Base-by-base conservation (phyloP, 2,888 invertebrate species). In the Melinopterus prodromus region DNA sequence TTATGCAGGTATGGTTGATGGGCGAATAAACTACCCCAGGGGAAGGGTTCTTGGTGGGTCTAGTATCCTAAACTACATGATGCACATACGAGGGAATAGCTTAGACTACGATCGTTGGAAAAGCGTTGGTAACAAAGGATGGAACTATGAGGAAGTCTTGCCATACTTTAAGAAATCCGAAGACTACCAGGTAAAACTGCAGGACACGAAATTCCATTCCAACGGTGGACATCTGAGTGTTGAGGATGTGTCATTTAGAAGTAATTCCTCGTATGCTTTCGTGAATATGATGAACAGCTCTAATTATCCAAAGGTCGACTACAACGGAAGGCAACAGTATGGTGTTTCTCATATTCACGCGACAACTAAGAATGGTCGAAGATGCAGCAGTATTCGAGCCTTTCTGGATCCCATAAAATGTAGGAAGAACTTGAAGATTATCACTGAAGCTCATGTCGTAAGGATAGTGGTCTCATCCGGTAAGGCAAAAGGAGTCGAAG, bases 61-160 rank as follows among this genome's bases (percentile, higher is more conserved):
- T 0, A 84, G 84, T 9, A 84, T 85, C 5, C 85, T 87, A 26
- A 87, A 87, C 80, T 86, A 86, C 81, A 92, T 92, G 92, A 90
- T 91, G 82, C 92, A 92, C 85, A 90, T 91, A 0, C 88, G 93
- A 78, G 92, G 92, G 0, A 91, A 92, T 85, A 92, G 92, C 2
- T 89, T 90, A 16, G 95, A 96, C 85, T 96, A 93, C 88, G 93
- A 96, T 84, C 88, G 90, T 88, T 96, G 92, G 92, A 90, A 92
- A 0, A 90, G 89, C 0, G 90, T 91, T 16, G 96, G 95, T 1
- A 95, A 95, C 86, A 89, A 90, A 5, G 95, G 95, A 72, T 96
- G 96, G 96, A 91, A 89, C 14, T 91, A 89, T 84, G 81, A 87
- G 0, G 88, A 90, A 91, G 69, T 91, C 0, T 84, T 91, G 1